Conservation (phyloP, 2,113 vertebrate species). For the Cryptoleucopteryx plumbea region DNA sequence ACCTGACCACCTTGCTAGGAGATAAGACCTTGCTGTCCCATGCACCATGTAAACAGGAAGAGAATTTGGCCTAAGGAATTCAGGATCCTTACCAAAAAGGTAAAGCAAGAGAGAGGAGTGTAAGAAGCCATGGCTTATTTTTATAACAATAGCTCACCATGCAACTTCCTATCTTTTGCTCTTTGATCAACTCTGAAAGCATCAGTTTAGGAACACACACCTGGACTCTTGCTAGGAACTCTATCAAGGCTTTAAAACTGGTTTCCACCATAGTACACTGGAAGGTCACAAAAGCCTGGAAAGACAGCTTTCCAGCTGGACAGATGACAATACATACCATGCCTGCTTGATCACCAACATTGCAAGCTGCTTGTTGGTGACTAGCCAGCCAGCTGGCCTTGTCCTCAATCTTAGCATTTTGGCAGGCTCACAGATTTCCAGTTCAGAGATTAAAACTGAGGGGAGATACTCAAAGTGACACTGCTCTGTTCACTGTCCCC, state of each 20-base stretch:
- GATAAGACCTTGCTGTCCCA: not conserved
- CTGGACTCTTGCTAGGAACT: not conserved
- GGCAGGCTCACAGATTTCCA: not conserved
- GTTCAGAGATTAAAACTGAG: not conserved
- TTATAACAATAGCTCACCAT: not conserved
- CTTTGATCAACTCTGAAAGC: not conserved
- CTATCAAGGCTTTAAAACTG: not conserved
- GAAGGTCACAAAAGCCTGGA: not conserved
- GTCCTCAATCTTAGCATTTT: not conserved
- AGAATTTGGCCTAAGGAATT: not conserved
- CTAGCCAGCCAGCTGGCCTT: not conserved
- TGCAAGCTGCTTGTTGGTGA: not conserved
- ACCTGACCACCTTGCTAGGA: not conserved
- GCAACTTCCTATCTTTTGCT: not conserved
- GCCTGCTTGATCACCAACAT: not conserved
- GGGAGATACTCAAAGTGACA: not conserved
- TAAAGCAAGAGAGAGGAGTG: rapidly evolving
- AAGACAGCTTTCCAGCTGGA: not conserved
- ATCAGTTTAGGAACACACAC: not conserved
- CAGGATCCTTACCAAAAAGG: not conserved
- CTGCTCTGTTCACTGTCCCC: not conserved
- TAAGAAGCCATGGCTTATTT: not conserved
- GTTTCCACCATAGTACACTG: not conserved
- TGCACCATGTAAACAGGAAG: rapidly evolving
- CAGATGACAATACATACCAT: not conserved